Evolutionary conservation across 2,113 vertebrate species (phyloP).

Genomic region (Saguinus midas): DNA sequence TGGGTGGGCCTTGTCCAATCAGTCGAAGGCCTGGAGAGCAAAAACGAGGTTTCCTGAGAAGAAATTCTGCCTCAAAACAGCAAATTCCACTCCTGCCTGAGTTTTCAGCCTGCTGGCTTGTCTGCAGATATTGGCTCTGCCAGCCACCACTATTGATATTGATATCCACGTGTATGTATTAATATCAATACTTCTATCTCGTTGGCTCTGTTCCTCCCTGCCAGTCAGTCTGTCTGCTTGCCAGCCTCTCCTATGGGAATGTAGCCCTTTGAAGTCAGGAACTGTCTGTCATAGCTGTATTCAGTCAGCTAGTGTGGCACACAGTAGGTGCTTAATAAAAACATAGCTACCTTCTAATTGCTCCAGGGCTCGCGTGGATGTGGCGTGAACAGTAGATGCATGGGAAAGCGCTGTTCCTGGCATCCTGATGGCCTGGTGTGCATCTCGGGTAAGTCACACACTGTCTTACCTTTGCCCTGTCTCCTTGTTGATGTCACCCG

Average conservation of each 20-base stretch:
- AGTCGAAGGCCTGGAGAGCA: not conserved
- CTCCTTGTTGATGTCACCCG: not conserved
- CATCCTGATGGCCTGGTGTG: not conserved
- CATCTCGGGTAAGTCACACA: not conserved
- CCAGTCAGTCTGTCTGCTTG: not conserved
- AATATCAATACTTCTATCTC: not conserved
- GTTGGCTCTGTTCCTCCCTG: not conserved
- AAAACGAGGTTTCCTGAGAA: not conserved
- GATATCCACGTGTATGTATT: too few relatives aligned
- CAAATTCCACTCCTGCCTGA: not conserved
- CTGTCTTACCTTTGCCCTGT: not conserved
- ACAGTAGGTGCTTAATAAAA: not conserved
- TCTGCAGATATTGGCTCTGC: fast-evolving
- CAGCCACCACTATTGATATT: not conserved
- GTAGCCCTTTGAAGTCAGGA: not conserved
- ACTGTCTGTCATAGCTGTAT: not conserved
- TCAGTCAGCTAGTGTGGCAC: not conserved
- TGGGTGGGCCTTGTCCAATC: not conserved
- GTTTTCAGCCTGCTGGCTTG: not conserved
- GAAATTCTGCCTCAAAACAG: not conserved
- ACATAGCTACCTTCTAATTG: not conserved
- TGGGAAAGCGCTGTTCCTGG: too few relatives aligned
- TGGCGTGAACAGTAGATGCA: not conserved
- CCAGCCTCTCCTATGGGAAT: not conserved
- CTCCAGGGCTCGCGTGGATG: fast-evolving